A percentile compares a stretch with the other conserved stretches of the same genome.
Conservation (phyloP, 2,888 invertebrate genomes). For the Priocnemis perturbator region DNA sequence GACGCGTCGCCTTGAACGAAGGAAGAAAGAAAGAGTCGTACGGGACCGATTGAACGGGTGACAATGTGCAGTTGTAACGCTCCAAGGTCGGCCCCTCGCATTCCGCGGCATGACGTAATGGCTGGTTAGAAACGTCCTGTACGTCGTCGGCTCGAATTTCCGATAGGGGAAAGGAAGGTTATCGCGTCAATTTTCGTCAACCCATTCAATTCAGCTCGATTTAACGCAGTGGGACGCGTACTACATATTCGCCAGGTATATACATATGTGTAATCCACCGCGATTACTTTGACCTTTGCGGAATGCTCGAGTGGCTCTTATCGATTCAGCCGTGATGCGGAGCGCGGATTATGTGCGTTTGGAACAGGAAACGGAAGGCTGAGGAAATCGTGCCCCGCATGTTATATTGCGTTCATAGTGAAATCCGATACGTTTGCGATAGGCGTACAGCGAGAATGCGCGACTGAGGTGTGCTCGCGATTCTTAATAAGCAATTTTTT, state of each 20-base stretch:
- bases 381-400: no score
- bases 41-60: constrained; percentile 32
- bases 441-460: no score
- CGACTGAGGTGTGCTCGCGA: no score
- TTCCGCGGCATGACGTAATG: constrained; percentile 59
- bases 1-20: constrained; percentile 13
- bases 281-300: no score
- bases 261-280: no score
- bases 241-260: not conserved
- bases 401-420: no score
- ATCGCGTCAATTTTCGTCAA: constrained; percentile 18
- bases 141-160: not conserved
- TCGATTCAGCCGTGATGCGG: no score
- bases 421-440: no score
- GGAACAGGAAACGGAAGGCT: no score
- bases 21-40: constrained; percentile 15
- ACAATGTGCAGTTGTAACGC: constrained; percentile 55
- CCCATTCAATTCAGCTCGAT: constrained; percentile 15
- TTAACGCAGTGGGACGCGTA: constrained; percentile 12
- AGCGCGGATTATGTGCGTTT: no score
- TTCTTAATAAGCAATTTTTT: no score
- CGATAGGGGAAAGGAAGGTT: constrained; percentile 17
- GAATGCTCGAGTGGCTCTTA: no score
- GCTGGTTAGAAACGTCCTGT: constrained; percentile 39
- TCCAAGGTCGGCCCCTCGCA: constrained; percentile 61